phyloP scores from a whole-genome alignment of 2,888 invertebrate species.

The Dasysyrphus tricinctus region DNA sequence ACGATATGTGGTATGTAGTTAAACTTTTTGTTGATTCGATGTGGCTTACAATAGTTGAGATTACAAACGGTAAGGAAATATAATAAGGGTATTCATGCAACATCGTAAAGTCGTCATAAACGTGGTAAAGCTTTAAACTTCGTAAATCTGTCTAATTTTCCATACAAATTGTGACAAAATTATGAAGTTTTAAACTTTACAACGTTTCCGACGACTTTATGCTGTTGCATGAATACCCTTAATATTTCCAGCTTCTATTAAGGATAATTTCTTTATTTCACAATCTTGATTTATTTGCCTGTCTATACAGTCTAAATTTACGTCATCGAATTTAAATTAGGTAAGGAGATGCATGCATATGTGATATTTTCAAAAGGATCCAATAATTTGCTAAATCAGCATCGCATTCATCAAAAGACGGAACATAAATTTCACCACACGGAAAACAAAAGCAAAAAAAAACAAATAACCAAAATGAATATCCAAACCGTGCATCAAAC shows the following conservation, averaged over 20 bases:
- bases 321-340: neutral
- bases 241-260: neutral
- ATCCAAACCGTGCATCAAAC: constrained; percentile 37
- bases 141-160: too few relatives aligned
- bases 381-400: constrained; percentile 37
- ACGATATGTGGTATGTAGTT: too few relatives aligned
- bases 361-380: constrained; percentile 1
- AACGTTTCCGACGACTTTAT: too few relatives aligned
- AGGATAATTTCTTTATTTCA: neutral
- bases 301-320: neutral
- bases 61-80: neutral
- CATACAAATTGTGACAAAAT: too few relatives aligned
- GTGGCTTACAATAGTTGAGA: neutral
- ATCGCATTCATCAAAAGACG: constrained; percentile 44
- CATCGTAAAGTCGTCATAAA: too few relatives aligned
- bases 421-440: constrained; percentile 44
- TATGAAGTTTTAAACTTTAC: too few relatives aligned
- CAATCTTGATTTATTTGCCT: constrained; percentile 11
- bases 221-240: too few relatives aligned
- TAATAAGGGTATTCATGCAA: too few relatives aligned
- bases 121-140: too few relatives aligned
- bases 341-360: neutral
- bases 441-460: constrained; percentile 32
- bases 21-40: neutral
- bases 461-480: neutral